Base-by-base conservation (phyloP, 2,113 vertebrate species). In the Neopipo cinnamomea region DNA sequence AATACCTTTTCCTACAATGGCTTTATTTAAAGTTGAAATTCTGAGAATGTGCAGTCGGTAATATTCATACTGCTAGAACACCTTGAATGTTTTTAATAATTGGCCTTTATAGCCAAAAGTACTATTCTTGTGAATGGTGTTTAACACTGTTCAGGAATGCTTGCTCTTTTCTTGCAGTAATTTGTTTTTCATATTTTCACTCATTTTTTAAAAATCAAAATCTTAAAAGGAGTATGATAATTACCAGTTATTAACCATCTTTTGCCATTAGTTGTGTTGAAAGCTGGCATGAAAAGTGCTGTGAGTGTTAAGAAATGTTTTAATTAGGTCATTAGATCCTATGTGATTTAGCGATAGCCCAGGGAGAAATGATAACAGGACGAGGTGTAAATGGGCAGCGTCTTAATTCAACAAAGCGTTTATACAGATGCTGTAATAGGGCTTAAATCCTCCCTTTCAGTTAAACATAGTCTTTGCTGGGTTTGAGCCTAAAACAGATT, bases 271-370 rank as follows among this genome's bases (percentile, higher is more conserved):
- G 28, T 72, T 58, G 19, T 72, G 65, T 93, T 93, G 91, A 91
- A 91, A 89, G 65, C 65, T 80, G 88, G 86, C 66, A 72, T 93
- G 42, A 76, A 56, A 89, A 94, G 75, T 53, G 62, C 79, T 39
- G 19, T 53, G 68, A 86, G 72, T 70, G 24, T 91, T 71, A 67
- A 84, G 88, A 92, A 93, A 55, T 74, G n/a, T 95, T 95, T 88
- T 93, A 93, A 95, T 96, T 94, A 70, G 91, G 83, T 91, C 85
- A 91, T 88, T 96, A 92, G 83, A 88, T 91, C 68, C 68, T 95
- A 1, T 72, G 76, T 94, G 74, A 89, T 89, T 94, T 87, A 74
- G 73, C 72, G 72, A 52, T 90, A 91, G 95, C 85, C 79, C 44
- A 71, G 61, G 55, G 81, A 96, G 50, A 83, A 88, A 66, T 50